Conservation (phyloP, 2,888 invertebrate genomes). For the Oscheius onirici region DNA sequence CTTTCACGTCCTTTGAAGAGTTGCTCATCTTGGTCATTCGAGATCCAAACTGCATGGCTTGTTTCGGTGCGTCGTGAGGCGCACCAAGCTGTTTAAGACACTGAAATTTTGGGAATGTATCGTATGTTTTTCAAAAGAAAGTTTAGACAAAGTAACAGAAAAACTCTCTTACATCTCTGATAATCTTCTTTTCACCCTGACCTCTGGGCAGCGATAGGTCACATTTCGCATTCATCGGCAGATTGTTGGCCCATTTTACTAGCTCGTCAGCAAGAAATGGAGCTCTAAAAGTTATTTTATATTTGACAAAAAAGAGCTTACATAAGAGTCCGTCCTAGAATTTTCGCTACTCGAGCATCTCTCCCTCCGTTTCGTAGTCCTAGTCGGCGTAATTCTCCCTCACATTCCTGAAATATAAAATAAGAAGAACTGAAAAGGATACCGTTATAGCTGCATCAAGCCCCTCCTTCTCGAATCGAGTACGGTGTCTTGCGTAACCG, state of each 20-base stretch:
- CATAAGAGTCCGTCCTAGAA: conserved; percentile 78
- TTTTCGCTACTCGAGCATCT: conserved; percentile 88
- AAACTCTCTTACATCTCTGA: conserved; percentile 37
- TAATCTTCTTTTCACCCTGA: conserved; percentile 79
- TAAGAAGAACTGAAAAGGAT: background rate
- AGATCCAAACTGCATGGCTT: conserved; percentile 96
- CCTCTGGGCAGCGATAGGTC: conserved; percentile 75
- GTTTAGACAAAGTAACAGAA: too few relatives aligned
- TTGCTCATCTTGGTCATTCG: conserved; percentile 83
- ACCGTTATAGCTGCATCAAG: conserved; percentile 34
- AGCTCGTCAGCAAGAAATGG: conserved; percentile 78
- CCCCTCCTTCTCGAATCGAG: conserved; percentile 74
- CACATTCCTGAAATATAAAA: conserved; percentile 74
- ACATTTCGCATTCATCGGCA: conserved; percentile 75
- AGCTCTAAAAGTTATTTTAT: conserved; percentile 78
- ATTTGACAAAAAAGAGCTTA: conserved; percentile 20
- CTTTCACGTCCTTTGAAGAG: conserved; percentile 20
- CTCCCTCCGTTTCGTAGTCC: conserved; percentile 90
- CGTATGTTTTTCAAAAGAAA: too few relatives aligned
- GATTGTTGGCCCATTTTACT: conserved; percentile 74
- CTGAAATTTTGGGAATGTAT: background rate
- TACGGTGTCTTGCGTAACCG: conserved; percentile 89
- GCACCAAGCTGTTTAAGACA: conserved; percentile 42
- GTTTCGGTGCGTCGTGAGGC: conserved; percentile 80
- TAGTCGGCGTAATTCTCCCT: conserved; percentile 85